phyloP scores from a whole-genome alignment of 2,888 invertebrate species.

The Catocala fraxini region DNA sequence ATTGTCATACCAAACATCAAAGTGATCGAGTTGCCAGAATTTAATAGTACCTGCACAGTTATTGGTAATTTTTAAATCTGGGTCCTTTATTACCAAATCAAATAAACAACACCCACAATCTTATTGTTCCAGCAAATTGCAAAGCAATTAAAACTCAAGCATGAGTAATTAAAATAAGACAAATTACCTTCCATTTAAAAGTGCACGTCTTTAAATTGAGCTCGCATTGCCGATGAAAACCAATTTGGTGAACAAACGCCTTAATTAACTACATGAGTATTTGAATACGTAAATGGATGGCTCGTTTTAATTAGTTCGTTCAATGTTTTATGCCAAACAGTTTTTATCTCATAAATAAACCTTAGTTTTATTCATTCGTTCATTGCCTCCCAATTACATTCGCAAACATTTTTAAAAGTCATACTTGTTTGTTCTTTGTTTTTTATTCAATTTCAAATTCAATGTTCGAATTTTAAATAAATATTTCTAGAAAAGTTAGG shows the following conservation, averaged over 20 bases:
- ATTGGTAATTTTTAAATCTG: too few species aligned
- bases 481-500: not conserved
- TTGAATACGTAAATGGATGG: conserved; percentile 49
- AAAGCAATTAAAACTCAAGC: conserved; percentile 14
- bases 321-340: conserved; percentile 45
- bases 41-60: too few species aligned
- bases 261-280: conserved; percentile 48
- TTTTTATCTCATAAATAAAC: conserved; percentile 45
- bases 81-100: too few species aligned
- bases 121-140: not conserved
- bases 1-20: too few species aligned
- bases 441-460: conserved; percentile 23
- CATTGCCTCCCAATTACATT: conserved; percentile 33
- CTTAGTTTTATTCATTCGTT: conserved; percentile 23
- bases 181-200: conserved; percentile 25
- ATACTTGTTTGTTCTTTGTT: conserved; percentile 21
- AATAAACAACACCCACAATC: not conserved
- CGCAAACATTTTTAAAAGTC: conserved; percentile 26
- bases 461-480: not conserved
- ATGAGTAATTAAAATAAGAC: conserved; percentile 18
- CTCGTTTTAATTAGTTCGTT: conserved; percentile 47
- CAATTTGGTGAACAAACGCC: conserved; percentile 48
- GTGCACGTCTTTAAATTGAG: conserved; percentile 27
- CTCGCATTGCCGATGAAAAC: conserved; percentile 35
- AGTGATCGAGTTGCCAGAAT: too few species aligned